Percentiles rank a stretch among this genome's conserved stretches.
Evolutionary conservation across 2,113 vertebrate species (phyloP).

Genomic region (Pelusios castaneus): DNA sequence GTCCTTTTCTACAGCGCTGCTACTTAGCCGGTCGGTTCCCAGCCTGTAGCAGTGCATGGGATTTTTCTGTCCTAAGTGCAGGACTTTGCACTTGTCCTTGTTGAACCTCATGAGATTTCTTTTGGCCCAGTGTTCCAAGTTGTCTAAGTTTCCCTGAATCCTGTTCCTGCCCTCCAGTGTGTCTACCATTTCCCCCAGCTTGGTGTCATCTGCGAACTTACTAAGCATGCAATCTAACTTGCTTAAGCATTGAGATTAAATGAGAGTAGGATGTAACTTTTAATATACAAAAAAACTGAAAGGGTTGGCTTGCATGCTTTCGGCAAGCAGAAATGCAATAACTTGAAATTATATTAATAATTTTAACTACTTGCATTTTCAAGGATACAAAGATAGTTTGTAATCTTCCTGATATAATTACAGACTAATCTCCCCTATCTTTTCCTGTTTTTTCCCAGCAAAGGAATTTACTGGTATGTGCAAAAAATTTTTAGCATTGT

Average conservation of each 20-base stretch:
- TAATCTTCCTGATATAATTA: neutral
- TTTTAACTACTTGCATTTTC: neutral
- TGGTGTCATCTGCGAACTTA: too few relatives aligned
- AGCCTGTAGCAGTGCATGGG: too few relatives aligned
- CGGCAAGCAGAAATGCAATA: neutral
- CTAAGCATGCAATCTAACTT: too few relatives aligned
- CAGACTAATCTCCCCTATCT: rapidly evolving
- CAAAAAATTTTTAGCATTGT: neutral
- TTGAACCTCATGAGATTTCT: too few relatives aligned
- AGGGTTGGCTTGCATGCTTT: neutral
- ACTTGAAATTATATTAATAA: neutral
- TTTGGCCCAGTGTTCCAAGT: too few relatives aligned
- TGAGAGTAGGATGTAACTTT: neutral
- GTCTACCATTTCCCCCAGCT: too few relatives aligned
- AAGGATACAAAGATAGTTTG: neutral
- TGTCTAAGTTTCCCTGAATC: too few relatives aligned
- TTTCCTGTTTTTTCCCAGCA: neutral
- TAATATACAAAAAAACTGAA: neutral
- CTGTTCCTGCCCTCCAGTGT: too few relatives aligned
- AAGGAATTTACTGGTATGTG: neutral
- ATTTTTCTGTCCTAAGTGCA: too few relatives aligned
- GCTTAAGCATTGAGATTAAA: neutral
- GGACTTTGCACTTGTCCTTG: too few relatives aligned
- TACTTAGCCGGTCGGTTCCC: too few relatives aligned
- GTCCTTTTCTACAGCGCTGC: too few relatives aligned